Evolutionary conservation across 1,140 invertebrate genomes (phyloP).

Genomic region (Papilio glaucus): DNA sequence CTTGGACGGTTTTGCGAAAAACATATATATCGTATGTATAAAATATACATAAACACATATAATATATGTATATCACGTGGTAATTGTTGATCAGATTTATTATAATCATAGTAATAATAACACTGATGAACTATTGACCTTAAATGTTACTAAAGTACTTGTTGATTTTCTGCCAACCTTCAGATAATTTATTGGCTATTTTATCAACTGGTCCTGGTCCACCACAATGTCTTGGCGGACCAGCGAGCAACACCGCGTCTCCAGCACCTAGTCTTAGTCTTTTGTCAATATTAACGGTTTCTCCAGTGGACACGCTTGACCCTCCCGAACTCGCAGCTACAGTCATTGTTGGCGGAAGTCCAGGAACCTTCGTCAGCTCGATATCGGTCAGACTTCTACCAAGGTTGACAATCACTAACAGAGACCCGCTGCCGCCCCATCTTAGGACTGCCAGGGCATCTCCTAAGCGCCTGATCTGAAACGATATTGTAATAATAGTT

Average conservation of each 20-base stretch:
- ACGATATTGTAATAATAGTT: too few species aligned
- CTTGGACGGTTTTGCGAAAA: too few species aligned
- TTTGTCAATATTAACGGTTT: slow-evolving; percentile 61
- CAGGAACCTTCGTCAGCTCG: slow-evolving; percentile 63
- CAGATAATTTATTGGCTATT: slow-evolving; percentile 72
- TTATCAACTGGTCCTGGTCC: slow-evolving; percentile 77
- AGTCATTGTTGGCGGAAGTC: slow-evolving; percentile 67
- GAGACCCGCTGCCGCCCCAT: slow-evolving; percentile 67
- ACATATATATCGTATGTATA: too few species aligned
- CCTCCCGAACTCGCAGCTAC: slow-evolving; percentile 64
- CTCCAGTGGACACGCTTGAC: slow-evolving; percentile 56
- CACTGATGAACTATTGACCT: neutral
- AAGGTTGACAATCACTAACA: slow-evolving; percentile 65
- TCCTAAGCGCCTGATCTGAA: slow-evolving; percentile 66
- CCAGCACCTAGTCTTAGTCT: slow-evolving; percentile 62
- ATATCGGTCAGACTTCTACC: slow-evolving; percentile 54
- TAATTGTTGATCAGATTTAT: neutral
- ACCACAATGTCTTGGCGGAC: slow-evolving; percentile 67
- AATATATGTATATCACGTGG: too few species aligned
- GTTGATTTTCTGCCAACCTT: slow-evolving; percentile 79
- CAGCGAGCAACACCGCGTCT: slow-evolving; percentile 64
- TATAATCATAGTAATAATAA: neutral
- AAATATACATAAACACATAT: too few species aligned
- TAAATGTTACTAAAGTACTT: slow-evolving; percentile 71
- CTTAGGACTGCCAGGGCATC: slow-evolving; percentile 61